Base-by-base conservation (phyloP, 2,113 vertebrate genomes). In the Beaufortia kweichowensis region DNA sequence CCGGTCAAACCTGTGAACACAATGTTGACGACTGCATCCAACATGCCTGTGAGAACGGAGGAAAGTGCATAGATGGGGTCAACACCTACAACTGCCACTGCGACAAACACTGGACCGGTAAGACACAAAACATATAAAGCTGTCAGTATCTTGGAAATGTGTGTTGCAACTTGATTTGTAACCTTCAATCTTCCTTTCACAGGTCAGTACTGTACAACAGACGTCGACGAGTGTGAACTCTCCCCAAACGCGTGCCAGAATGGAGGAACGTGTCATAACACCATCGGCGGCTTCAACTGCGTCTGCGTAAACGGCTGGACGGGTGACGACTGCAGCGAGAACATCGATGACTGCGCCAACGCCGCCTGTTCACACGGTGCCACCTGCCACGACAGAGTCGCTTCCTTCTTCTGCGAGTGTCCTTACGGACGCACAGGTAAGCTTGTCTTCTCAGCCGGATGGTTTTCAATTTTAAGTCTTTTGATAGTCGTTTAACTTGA, bases 371-470 rank as follows among this genome's bases (percentile, higher is more conserved):
- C 95, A 78, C 86, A n/a, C 0, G 97, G 96, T 0, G 95, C 97
- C 65, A 98, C 95, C 59, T 99, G 97, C 86, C 96, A 98, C 0
- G 97, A 99, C 82, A 91, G 96, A 0, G 96, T 98, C n/a, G 97
- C 96, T 0, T 98, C 96, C 8, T 98, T 99, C 90, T 97, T 95
- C 89, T 99, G 97, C 93, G 95, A 97, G 86, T 99, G 97, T 11
- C 95, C 96, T 0, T 96, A 97, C 0, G 97, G 97, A 9, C 94
- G 93, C 77, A 98, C 96, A 1, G 96, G 96, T 97, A 80, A 39
- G 82, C 15, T n/a, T n/a, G 23, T 50, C 21, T 11, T 35, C 1
- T 4, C 4, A 41, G 21, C 21, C 15, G 4, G 1, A 24, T 21
- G 2, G 12, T 8, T 2, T 62, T 19, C 59, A 21, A 19, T 17